These are phyloP conservation scores for Bubo bubo DNA, from an alignment of 2,113 vertebrate species.

Conservation along the genomic window DNA sequence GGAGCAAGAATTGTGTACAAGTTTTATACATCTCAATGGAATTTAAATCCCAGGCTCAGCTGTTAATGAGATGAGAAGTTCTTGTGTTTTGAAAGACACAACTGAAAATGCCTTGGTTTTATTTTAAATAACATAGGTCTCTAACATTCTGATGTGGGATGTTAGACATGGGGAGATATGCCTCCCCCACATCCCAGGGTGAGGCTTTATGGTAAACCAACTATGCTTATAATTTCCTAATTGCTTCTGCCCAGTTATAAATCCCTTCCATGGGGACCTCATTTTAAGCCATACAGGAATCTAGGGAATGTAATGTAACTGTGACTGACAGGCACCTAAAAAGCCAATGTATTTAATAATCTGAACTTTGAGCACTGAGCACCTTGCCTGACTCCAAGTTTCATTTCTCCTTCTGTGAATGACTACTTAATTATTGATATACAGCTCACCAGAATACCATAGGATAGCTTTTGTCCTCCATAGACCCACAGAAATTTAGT, in stretches of 20 bases:
- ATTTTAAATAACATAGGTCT: background rate
- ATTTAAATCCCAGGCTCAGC: background rate
- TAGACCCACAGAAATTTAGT: background rate
- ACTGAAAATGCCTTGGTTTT: background rate
- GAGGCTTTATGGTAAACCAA: background rate
- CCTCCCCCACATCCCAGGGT: background rate
- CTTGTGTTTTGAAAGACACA: background rate
- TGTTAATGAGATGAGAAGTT: background rate
- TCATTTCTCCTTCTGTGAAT: background rate
- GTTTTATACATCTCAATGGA: background rate
- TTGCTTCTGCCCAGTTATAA: background rate
- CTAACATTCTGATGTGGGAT: background rate
- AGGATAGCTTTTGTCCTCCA: background rate
- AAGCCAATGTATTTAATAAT: background rate
- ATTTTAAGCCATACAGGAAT: background rate
- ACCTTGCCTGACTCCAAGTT: background rate
- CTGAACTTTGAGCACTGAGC: background rate
- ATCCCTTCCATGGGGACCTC: background rate
- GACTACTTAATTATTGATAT: background rate
- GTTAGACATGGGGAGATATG: background rate
- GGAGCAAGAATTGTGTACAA: background rate
- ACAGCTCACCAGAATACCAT: background rate
- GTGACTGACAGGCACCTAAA: background rate
- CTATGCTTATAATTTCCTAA: background rate
- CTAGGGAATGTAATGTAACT: background rate